Conservation (phyloP, 2,113 vertebrate genomes). For the Trogon melanurus region DNA sequence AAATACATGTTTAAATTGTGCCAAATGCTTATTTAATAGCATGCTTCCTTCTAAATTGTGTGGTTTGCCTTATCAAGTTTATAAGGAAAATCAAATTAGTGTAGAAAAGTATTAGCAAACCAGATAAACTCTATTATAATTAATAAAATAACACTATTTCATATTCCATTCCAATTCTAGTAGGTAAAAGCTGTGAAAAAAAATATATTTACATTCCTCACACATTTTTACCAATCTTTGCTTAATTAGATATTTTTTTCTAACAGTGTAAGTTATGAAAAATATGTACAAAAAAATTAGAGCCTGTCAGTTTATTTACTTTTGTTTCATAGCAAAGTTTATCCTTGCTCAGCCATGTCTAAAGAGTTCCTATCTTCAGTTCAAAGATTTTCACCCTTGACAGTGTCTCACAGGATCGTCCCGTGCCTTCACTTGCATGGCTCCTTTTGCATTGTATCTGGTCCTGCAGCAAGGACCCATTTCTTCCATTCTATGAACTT, state of each 20-base stretch:
- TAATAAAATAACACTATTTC: not conserved
- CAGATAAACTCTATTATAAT: not conserved
- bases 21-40: not conserved
- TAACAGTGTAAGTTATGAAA: not conserved
- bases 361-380: not conserved
- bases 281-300: not conserved
- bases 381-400: not conserved
- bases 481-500: not conserved
- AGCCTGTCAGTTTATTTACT: not conserved
- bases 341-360: not conserved
- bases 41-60: not conserved
- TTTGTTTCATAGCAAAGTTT: not conserved
- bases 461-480: accelerated
- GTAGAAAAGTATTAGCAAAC: not conserved
- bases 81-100: not conserved
- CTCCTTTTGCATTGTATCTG: not conserved
- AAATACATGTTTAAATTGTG: not conserved
- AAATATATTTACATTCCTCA: not conserved
- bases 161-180: not conserved
- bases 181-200: not conserved
- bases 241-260: not conserved
- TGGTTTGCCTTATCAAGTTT: not conserved
- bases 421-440: accelerated
- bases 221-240: not conserved
- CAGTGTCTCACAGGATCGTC: not conserved